Base-by-base conservation (phyloP, 2,113 vertebrate species). In the Phyllostomus discolor region DNA sequence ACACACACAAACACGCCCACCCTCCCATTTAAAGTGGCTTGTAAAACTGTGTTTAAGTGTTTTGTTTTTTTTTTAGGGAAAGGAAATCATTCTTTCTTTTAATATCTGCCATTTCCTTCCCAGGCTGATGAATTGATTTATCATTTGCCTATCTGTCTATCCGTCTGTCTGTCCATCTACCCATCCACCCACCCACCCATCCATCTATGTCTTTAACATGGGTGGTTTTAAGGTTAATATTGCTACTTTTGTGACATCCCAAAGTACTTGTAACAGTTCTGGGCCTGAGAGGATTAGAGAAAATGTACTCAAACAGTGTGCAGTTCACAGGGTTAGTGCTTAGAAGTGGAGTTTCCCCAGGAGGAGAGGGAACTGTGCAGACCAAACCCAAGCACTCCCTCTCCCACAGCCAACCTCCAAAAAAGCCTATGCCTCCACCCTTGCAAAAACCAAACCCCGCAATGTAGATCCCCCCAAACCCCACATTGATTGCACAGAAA, bases 201-300 rank as follows among this genome's bases (percentile, higher is more conserved):
- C 72, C 54, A 33, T 62, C 57, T 10, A 28, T 64, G 62, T 64
- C 24, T 87, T 78, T 33, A 59, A 78, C 81, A 57, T 70, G 17
- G 14, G 72, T 70, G n/a, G 43, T 43, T 93, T 94, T 88, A 70
- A 84, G 86, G 75, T 86, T 93, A 88, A 75, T n/a, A 70, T 95
- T 10, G 91, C 54, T 76, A 41, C 41, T 38, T 93, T 43, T 86
- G 22, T 94, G 79, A 35, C 46, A 91, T 89, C 67, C 33, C 38
- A 28, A 48, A 82, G 26, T 82, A 46, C 38, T 88, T 85, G 0
- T 72, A 87, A 76, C 62, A 88, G 38, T 90, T 75, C 28, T 70
- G 14, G 41, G 17, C 12, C 43, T 41, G 78, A 84, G 48, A 75
- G 43, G 8, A 59, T 78, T 81, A 73, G 57, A 78, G 33, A 22